Evolutionary conservation across 2,888 invertebrate genomes (phyloP).

Genomic region (Fissipunctia ypsillon): DNA sequence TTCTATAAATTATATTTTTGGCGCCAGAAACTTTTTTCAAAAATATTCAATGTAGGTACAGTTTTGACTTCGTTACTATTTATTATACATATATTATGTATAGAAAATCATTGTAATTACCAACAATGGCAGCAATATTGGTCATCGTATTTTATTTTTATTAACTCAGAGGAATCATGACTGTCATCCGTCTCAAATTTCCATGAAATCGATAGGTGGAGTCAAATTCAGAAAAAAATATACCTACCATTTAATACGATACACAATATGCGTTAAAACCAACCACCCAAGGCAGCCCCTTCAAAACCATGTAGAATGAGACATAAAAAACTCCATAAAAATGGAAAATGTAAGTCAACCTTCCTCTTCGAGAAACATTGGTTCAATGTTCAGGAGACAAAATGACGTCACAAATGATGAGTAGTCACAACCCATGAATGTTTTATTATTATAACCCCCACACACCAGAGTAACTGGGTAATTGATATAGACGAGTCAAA

Average conservation of each 20-base stretch:
- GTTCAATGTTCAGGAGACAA: conserved; percentile 40
- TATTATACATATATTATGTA: too few relatives aligned
- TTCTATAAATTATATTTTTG: too few relatives aligned
- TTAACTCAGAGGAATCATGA: too few relatives aligned
- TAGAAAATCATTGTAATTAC: too few relatives aligned
- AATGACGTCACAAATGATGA: conserved; percentile 42
- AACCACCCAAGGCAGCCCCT: neutral
- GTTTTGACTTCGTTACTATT: too few relatives aligned
- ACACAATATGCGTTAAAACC: neutral
- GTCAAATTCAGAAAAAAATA: neutral
- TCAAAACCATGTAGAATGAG: neutral
- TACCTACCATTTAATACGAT: neutral
- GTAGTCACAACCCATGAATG: conserved; percentile 55
- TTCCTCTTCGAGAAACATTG: conserved; percentile 17
- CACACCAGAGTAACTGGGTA: conserved; percentile 19
- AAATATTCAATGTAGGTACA: too few relatives aligned
- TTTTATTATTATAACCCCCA: conserved; percentile 56
- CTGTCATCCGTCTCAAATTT: too few relatives aligned
- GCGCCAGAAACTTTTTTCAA: too few relatives aligned
- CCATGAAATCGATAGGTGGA: too few relatives aligned
- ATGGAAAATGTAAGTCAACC: conserved; percentile 6
- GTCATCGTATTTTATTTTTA: too few relatives aligned
- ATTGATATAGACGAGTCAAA: conserved; percentile 30
- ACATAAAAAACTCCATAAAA: conserved; percentile 24
- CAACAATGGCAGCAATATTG: too few relatives aligned